Base-by-base conservation (phyloP, 2,888 invertebrate genomes). In the Choreutis nemorana region DNA sequence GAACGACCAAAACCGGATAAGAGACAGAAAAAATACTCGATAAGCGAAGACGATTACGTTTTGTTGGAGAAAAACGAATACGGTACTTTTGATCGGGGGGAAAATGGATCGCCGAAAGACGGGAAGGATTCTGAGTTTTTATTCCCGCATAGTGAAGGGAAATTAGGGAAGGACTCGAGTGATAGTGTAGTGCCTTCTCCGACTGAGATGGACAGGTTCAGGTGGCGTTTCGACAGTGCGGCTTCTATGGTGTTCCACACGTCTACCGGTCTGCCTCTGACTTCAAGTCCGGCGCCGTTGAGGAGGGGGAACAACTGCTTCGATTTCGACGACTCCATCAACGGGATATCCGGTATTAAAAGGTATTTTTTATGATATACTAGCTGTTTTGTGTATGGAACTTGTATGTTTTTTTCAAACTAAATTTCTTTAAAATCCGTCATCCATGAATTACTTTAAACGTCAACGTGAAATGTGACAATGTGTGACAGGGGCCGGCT, bases 281-380 rank as follows among this genome's bases (percentile, higher is more conserved):
- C 91, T 1, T 92, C 92, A 20, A 92, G 91, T 58, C 94, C 94
- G 0, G 94, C 93, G 2, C 94, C 94, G 0, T 65, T 91, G 36
- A 72, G 91, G 24, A 81, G 88, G 28, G 89, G 90, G 2, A 87
- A 86, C 40, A 85, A 86, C 30, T 85, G 89, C 50, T 93, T 94
- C 59, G 91, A 91, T 55, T 94, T 89, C 50, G 94, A 94, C 66
- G 88, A 89, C 48, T 85, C 87, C 21, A 83, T 93, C 39, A 87
- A 86, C 44, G 87, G 87, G 4, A 87, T 90, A 14, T 87, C 89
- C 31, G 90, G 90, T 22, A 91, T 91, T 42, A 87, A 90, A 72
- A 91, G 89, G 91, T 91, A 54, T 46, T 55, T 51, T 23, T n/a
- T n/a, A n/a, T n/a, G n/a, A n/a, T n/a, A n/a, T n/a, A n/a, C n/a